Evolutionary conservation across 1,140 invertebrate genomes (phyloP).

Genomic region (Brachionus asplanchnoidis): DNA sequence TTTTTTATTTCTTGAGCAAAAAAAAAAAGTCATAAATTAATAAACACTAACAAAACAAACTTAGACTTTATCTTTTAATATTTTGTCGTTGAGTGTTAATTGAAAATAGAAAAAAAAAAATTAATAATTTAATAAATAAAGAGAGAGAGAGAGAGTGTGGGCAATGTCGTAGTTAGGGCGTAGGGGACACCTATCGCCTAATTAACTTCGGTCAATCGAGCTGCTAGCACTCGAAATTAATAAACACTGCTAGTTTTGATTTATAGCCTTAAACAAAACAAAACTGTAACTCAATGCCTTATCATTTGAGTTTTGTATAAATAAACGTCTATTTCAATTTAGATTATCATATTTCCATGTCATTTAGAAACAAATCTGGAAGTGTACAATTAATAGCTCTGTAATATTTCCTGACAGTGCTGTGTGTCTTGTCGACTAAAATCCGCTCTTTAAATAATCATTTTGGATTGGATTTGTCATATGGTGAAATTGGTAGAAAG

Average conservation of each 20-base stretch:
- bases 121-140: too few species aligned
- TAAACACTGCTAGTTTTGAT: conserved; percentile 1
- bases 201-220: conserved; percentile 6
- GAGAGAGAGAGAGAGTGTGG: background rate
- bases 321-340: conserved; percentile 26
- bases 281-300: conserved; percentile 23
- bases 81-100: too few species aligned
- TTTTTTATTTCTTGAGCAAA: too few species aligned
- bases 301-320: background rate
- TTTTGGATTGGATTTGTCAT: background rate
- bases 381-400: conserved; percentile 11
- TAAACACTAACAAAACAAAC: too few species aligned
- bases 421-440: background rate
- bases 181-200: background rate
- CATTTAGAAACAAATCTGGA: background rate
- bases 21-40: too few species aligned
- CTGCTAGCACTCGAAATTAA: background rate
- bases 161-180: background rate
- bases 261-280: conserved; percentile 34
- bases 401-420: background rate
- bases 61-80: too few species aligned
- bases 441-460: background rate
- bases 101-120: too few species aligned
- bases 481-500: background rate
- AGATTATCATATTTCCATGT: conserved; percentile 30